A percentile compares a stretch with the other conserved stretches of the same genome.
phyloP scores from a whole-genome alignment of 2,888 invertebrate species.

The Arge pagana region DNA sequence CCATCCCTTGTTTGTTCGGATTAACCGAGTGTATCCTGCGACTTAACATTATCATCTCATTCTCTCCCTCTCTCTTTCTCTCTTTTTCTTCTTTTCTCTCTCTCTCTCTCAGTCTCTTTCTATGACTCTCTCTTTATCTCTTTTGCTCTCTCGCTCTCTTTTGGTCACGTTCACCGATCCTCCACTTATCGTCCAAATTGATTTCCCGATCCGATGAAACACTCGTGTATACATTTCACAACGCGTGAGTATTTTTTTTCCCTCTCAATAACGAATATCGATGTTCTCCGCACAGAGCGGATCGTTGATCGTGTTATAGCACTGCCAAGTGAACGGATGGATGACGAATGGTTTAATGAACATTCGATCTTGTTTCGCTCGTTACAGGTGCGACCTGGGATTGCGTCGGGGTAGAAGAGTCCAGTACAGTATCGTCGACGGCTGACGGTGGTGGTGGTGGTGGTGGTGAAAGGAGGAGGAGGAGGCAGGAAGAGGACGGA shows the following conservation, averaged over 20 bases:
- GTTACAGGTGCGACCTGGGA: constrained; percentile 55
- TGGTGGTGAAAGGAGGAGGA: constrained; percentile 1
- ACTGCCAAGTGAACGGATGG: too few species aligned
- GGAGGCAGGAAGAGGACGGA: constrained; percentile 5
- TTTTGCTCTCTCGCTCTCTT: too few species aligned
- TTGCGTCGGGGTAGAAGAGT: constrained; percentile 50
- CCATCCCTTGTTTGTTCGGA: constrained; percentile 46
- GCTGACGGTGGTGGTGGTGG: constrained; percentile 42
- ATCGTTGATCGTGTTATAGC: too few species aligned
- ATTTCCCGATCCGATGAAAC: too few species aligned
- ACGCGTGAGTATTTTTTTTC: too few species aligned
- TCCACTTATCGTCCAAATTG: too few species aligned
- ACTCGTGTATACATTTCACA: too few species aligned
- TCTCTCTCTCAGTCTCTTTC: not conserved
- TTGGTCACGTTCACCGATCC: too few species aligned
- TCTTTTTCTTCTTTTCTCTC: not conserved
- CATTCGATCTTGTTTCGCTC: constrained; percentile 19
- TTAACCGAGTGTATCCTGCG: constrained; percentile 38
- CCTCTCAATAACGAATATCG: too few species aligned
- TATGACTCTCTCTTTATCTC: too few species aligned
- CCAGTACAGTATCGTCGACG: constrained; percentile 30
- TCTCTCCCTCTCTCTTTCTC: not conserved
- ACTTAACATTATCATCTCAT: not conserved
- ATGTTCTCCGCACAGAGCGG: too few species aligned
- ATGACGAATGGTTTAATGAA: not conserved